phyloP scores from a whole-genome alignment of 2,888 invertebrate genomes.

The Drosophila anomalata region DNA sequence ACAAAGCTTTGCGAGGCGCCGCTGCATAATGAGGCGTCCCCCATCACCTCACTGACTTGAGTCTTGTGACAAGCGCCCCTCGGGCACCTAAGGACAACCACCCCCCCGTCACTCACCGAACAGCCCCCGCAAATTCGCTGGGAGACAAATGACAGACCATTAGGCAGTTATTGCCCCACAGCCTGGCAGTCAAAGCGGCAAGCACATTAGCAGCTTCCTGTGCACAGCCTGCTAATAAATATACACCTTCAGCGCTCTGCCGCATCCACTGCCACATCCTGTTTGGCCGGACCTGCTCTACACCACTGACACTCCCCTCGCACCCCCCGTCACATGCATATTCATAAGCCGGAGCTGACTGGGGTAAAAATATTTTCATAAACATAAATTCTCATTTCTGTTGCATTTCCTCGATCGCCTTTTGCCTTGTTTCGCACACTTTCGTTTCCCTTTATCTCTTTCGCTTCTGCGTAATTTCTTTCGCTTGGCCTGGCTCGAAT shows the following conservation, averaged over 20 bases:
- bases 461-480: slow-evolving; percentile 62
- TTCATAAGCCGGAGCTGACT: slow-evolving; percentile 41
- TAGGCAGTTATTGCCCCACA: slow-evolving; percentile 69
- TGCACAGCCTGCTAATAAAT: slow-evolving; percentile 65
- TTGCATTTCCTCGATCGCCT: slow-evolving; percentile 73
- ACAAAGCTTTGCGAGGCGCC: slow-evolving; percentile 44
- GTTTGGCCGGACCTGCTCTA: not conserved
- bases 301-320: not conserved
- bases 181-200: slow-evolving; percentile 66
- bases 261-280: slow-evolving; percentile 47
- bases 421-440: slow-evolving; percentile 49
- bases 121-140: slow-evolving; percentile 12
- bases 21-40: slow-evolving; percentile 56
- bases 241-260: slow-evolving; percentile 46
- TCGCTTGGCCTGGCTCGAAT: slow-evolving; percentile 27
- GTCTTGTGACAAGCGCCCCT: slow-evolving; percentile 6
- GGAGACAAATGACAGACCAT: slow-evolving; percentile 71
- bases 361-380: slow-evolving; percentile 64
- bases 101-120: not conserved
- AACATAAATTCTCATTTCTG: slow-evolving; percentile 77
- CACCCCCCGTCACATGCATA: slow-evolving; percentile 26
- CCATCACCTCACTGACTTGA: slow-evolving; percentile 10
- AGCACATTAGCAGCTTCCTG: slow-evolving; percentile 74
- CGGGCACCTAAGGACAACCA: not conserved
- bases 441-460: slow-evolving; percentile 59